Conservation (phyloP, 2,888 invertebrate species). For the Callimorpha dominula region DNA sequence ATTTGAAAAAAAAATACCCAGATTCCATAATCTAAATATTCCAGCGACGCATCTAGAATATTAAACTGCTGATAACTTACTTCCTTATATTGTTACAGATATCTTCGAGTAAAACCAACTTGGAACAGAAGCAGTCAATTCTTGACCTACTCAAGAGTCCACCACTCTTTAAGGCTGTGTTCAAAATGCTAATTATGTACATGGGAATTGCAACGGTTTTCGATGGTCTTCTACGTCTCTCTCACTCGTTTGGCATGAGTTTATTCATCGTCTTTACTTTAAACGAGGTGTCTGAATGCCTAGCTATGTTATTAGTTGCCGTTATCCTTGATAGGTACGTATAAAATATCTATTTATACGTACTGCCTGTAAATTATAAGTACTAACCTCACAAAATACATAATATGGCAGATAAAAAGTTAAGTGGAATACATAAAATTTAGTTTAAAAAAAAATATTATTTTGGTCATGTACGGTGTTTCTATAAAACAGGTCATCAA, state of each 20-base stretch:
- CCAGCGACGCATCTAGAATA: background rate
- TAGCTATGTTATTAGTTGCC: constrained; percentile 43
- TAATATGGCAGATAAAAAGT: no score
- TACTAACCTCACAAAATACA: no score
- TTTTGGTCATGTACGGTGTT: no score
- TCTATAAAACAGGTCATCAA: no score
- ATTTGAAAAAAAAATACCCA: no score
- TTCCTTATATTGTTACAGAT: background rate
- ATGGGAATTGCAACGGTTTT: constrained; percentile 54
- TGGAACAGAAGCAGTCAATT: background rate
- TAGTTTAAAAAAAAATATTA: no score
- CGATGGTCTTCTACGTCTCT: constrained; percentile 68
- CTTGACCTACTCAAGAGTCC: background rate
- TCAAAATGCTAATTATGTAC: background rate
- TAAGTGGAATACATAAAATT: no score
- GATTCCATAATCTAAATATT: no score
- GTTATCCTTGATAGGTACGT: constrained; percentile 23
- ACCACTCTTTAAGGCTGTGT: background rate
- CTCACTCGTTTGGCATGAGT: constrained; percentile 68
- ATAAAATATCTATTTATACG: background rate
- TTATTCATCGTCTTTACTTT: constrained; percentile 71
- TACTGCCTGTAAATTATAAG: no score
- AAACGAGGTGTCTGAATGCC: constrained; percentile 67
- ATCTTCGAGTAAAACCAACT: background rate
- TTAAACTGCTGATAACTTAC: background rate